Conservation (phyloP, 1,140 invertebrate species). For the Reticulitermes speratus region DNA sequence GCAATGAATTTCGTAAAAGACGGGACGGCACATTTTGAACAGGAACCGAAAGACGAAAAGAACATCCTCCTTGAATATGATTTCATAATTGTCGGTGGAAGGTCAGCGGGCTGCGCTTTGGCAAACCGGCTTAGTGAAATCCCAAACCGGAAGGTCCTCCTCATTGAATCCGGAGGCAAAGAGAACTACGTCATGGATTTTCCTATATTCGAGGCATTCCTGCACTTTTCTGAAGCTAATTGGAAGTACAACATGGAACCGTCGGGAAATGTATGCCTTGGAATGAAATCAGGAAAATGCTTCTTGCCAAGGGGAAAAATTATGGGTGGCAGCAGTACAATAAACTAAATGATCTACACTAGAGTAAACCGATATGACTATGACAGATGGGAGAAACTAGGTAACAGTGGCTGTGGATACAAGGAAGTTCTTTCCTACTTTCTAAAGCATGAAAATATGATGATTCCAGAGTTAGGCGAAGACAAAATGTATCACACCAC, state of each 20-base stretch:
- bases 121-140: not conserved
- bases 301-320: not conserved
- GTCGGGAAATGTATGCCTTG: too few species aligned
- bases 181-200: constrained; percentile 28
- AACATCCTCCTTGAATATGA: not conserved
- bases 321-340: constrained; percentile 61
- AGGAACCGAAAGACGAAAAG: too few species aligned
- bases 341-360: constrained; percentile 65
- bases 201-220: constrained; percentile 37
- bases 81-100: not conserved
- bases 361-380: constrained; percentile 60
- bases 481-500: constrained; percentile 64
- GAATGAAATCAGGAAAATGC: constrained; percentile 63
- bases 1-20: too few species aligned
- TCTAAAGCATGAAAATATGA: constrained; percentile 43
- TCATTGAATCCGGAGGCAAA: constrained; percentile 22
- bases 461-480: constrained; percentile 41
- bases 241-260: too few species aligned
- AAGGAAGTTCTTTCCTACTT: constrained; percentile 57
- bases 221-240: too few species aligned
- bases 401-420: constrained; percentile 60
- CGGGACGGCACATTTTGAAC: too few species aligned
- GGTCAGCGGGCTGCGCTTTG: not conserved
- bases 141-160: not conserved
- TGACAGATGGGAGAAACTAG: constrained; percentile 59